Evolutionary conservation across 2,797 vertebrate species (phyloP), one percentile per base, ranked within the genome.

Genomic region (Euphonia xanthogaster): DNA sequence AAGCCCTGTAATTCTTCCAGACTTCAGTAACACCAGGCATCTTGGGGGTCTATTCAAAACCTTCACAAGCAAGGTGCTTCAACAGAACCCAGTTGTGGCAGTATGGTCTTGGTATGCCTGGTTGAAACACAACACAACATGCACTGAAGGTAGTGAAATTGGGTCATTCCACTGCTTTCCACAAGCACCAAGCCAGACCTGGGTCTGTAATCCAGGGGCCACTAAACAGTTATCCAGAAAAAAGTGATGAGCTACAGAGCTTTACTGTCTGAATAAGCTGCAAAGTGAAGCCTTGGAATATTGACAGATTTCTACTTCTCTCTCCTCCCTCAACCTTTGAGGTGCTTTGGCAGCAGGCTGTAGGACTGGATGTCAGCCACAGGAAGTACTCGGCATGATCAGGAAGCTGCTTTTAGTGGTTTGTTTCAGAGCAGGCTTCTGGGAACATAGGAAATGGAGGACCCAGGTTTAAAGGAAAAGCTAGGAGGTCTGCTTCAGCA

Each of bases 391-490:
- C 68, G 51, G 66, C 33, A 31, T 1, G 30, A 65, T 78, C 89
- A 95, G 91, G 84, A 96, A 96, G 87, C 71, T 54, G 27, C 88
- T 86, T 77, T 23, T 55, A 1, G 6, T 12, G 9, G 61, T 47
- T 90, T 60, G 45, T 66, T 85, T 70, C 79, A 76, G 86, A 92
- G 88, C 58, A 92, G 74, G 47, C 77, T 93, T 92, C 84, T 70
- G 83, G 74, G 93, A 94, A 90, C 92, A 94, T 18, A 86, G 90
- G 90, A 97, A 96, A 88, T 12, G 25, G 54, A 94, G 65, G 60
- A 66, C 12, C 50, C 70, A 62, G 8, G 44, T 51, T 83, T 44
- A 68, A 83, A 86, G 62, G 66, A 37, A 80, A 81, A 93, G 66
- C 82, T 48, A 31, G 48, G 37, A 91, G 17, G 8, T 68, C 73